Percentiles rank a stretch among this genome's conserved stretches.
phyloP scores from a whole-genome alignment of 2,113 vertebrate genomes.

The Brevimyrus niger region DNA sequence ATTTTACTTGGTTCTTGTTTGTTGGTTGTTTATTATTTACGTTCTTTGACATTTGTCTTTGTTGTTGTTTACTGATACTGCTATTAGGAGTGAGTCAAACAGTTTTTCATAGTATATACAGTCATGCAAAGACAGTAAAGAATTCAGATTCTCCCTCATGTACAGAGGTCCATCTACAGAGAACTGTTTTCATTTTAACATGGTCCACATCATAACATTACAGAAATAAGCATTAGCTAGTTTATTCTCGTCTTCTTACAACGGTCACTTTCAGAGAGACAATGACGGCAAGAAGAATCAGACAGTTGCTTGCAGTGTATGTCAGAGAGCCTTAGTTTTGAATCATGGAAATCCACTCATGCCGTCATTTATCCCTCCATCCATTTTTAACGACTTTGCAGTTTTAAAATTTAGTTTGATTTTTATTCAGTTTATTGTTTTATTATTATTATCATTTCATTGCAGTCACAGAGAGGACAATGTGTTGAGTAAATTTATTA shows the following conservation, averaged over 20 bases:
- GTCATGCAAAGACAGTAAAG: not conserved
- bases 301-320: not conserved
- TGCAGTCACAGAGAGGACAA: not conserved
- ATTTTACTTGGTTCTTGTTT: not conserved
- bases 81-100: not conserved
- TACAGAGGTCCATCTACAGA: not conserved
- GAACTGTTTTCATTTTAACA: not conserved
- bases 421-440: not conserved
- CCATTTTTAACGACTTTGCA: not conserved
- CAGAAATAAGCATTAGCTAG: not conserved
- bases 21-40: not conserved
- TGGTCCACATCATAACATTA: not conserved
- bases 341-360: not conserved
- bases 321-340: not conserved
- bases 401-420: not conserved
- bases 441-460: not conserved
- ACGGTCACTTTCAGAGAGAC: not conserved
- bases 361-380: not conserved
- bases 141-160: not conserved
- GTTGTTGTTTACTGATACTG: not conserved
- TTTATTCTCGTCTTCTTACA: not conserved
- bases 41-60: not conserved
- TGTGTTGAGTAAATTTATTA: not conserved
- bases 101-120: not conserved
- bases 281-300: not conserved